Base-by-base conservation (phyloP, 2,113 vertebrate species). In the Danionella cerebrum region DNA sequence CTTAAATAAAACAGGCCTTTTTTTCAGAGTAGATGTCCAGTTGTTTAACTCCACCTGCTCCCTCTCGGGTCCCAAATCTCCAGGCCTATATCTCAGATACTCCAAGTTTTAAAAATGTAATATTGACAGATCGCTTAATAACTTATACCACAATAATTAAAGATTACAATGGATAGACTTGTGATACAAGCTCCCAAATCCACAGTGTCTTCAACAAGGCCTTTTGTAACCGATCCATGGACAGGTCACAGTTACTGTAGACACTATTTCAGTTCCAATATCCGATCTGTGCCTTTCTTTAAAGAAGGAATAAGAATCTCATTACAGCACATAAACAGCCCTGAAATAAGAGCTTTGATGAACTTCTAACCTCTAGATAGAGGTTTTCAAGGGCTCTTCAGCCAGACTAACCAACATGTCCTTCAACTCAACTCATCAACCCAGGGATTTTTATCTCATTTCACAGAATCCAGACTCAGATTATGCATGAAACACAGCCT, bases 311-410 rank as follows among this genome's bases (percentile, higher is more conserved):
- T 18, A 36, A 14, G 22, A 18, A 25, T 39, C 54, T 57, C 31
- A 38, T 38, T 13, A 19, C 5, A 14, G 39, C n/a, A 42, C 57
- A 45, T 14, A 9, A 24, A 42, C 12, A 33, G 13, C n/a, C n/a
- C n/a, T n/a, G n/a, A n/a, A n/a, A 48, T 6, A 62, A 62, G 12
- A 64, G 44, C 44, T 36, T 63, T 48, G 42, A 25, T 36, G 29
- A 64, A 35, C 44, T 36, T 64, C 7, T 22, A 48, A 48, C 42
- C 7, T 36, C 29, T 5, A 10, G 8, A 24, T 35, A 62, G 29
- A 22, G 42, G 14, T 12, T 13, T 14, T 60, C 10, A 12, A 45
- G 16, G 14, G 39, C 27, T 45, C 11, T 19, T 44, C 39, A 45
- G 16, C 24, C 13, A 60, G 14, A 25, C 39, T 18, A 3, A 9